Evolutionary conservation across 2,888 invertebrate species (phyloP).

Genomic region (Lasius platythorax): DNA sequence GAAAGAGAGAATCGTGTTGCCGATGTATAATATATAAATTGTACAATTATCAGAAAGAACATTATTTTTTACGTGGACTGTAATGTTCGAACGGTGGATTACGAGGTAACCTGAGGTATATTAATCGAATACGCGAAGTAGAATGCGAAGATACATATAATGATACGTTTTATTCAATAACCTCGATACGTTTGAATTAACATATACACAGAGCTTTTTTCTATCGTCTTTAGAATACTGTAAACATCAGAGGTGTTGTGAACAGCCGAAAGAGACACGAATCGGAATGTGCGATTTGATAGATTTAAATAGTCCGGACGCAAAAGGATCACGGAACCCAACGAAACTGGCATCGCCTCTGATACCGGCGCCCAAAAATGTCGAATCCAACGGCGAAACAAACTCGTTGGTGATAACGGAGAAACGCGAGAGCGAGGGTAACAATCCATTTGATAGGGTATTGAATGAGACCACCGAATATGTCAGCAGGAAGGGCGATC

Average conservation of each 20-base stretch:
- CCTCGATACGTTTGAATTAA: not conserved
- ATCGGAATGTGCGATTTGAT: slow-evolving; percentile 81
- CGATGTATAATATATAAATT: not conserved
- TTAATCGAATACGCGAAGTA: not conserved
- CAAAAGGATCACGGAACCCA: slow-evolving; percentile 59
- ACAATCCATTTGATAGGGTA: slow-evolving; percentile 83
- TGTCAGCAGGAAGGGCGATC: slow-evolving; percentile 80
- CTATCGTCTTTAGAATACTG: not conserved
- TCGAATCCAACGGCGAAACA: not conserved
- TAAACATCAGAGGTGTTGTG: not conserved
- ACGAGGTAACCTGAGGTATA: not conserved
- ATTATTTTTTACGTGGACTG: not conserved
- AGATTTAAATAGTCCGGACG: slow-evolving; percentile 79
- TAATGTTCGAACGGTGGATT: not conserved
- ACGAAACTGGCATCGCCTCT: slow-evolving; percentile 79
- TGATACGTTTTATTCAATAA: not conserved
- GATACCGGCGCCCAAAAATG: slow-evolving; percentile 75
- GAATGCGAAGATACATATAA: not conserved
- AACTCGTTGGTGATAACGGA: slow-evolving; percentile 22
- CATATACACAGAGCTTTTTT: not conserved
- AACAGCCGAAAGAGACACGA: not conserved
- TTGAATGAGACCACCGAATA: slow-evolving; percentile 80
- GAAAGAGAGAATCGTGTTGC: not conserved
- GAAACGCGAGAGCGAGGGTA: slow-evolving; percentile 77
- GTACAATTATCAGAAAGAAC: not conserved